Evolutionary conservation across 2,113 vertebrate genomes (phyloP).

Genomic region (Muntiacus reevesi): DNA sequence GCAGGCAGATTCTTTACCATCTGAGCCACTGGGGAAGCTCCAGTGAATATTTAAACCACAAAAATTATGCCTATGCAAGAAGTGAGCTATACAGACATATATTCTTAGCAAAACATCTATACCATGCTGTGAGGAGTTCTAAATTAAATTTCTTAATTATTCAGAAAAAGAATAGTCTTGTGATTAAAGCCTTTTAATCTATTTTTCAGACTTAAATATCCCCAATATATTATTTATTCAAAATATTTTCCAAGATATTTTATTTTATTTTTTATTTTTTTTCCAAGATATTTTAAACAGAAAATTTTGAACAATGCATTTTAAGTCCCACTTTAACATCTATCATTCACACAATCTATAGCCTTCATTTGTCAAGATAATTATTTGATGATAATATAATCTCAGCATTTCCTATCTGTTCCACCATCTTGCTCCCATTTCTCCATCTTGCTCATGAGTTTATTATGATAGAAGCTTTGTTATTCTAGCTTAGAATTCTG

Average conservation of each 20-base stretch:
- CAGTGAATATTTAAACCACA: background rate
- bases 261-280: background rate
- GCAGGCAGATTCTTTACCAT: background rate
- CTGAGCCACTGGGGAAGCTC: background rate
- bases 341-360: background rate
- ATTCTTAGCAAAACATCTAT: background rate
- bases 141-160: background rate
- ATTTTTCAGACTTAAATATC: background rate
- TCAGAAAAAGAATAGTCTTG: background rate
- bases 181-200: background rate
- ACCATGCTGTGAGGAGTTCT: background rate
- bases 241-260: background rate
- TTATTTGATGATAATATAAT: background rate
- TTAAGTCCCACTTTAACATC: background rate
- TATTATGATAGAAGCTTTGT: background rate
- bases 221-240: background rate
- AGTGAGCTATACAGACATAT: background rate
- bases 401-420: background rate
- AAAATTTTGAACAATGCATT: background rate
- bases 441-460: background rate
- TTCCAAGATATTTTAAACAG: background rate
- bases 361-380: background rate
- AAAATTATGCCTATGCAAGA: background rate
- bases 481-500: background rate
- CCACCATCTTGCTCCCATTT: background rate